Conservation (phyloP, 2,113 vertebrate species). For the Cryptoleucopteryx plumbea region DNA sequence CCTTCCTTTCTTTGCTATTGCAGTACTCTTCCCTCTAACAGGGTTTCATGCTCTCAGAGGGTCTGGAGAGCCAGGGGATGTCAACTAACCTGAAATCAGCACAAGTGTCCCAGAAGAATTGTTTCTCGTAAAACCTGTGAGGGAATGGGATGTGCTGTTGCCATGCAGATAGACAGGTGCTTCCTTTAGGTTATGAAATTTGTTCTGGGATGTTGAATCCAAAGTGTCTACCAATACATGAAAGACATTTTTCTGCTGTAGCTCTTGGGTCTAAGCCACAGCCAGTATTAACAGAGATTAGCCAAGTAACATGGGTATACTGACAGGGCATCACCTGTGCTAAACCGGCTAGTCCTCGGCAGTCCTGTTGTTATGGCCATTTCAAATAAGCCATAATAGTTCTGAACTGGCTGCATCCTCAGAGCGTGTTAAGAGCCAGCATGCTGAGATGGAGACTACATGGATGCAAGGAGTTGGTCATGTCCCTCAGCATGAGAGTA, state of each 20-base stretch:
- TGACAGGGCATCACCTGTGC: not conserved
- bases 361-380: not conserved
- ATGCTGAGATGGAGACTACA: not conserved
- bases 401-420: not conserved
- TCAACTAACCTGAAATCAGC: not conserved
- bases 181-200: not conserved
- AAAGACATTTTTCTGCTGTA: not conserved
- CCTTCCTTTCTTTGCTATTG: not conserved
- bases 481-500: not conserved
- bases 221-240: not conserved
- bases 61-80: not conserved
- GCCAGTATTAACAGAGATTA: not conserved
- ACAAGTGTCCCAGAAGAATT: not conserved
- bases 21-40: not conserved
- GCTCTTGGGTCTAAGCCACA: not conserved
- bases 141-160: not conserved
- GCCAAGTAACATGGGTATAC: not conserved
- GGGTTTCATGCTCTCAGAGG: not conserved
- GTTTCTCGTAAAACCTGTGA: not conserved
- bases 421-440: not conserved
- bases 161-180: not conserved
- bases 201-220: not conserved
- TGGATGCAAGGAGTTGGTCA: not conserved
- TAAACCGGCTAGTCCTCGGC: accelerated
- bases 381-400: not conserved